These are phyloP conservation scores for Sandelia bainsii DNA, from an alignment of 2,797 vertebrate genomes.

Conservation along the genomic window DNA sequence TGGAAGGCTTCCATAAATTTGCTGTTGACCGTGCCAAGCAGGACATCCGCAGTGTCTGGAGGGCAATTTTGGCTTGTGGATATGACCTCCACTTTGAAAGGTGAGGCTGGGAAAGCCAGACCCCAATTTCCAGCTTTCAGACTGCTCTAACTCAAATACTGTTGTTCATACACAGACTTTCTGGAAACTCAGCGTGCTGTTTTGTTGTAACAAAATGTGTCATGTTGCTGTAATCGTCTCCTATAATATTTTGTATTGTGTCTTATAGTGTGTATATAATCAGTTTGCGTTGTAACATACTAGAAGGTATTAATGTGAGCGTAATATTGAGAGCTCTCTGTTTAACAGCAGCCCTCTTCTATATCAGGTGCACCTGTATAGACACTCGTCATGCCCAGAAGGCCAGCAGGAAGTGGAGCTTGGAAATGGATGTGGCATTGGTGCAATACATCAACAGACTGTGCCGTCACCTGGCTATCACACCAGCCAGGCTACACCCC, in stretches of 20 bases:
- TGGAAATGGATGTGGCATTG: slow-evolving; percentile 96
- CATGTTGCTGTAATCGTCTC: neutral
- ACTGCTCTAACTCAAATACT: slow-evolving; percentile 12
- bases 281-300: neutral
- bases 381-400: slow-evolving; percentile 95
- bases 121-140: neutral
- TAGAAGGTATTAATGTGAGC: neutral
- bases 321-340: neutral
- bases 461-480: slow-evolving; percentile 96
- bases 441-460: slow-evolving; percentile 95
- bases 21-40: slow-evolving; percentile 96
- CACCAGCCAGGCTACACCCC: slow-evolving; percentile 94
- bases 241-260: neutral
- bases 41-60: slow-evolving; percentile 97
- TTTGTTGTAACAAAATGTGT: neutral
- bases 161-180: neutral
- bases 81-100: slow-evolving; percentile 98
- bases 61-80: slow-evolving; percentile 95
- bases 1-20: slow-evolving; percentile 97
- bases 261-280: neutral
- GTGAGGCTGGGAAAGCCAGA: slow-evolving; percentile 73
- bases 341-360: slow-evolving; percentile 28
- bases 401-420: slow-evolving; percentile 92
- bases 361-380: slow-evolving; percentile 86
- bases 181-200: neutral